Evolutionary conservation across 2,888 invertebrate genomes (phyloP), one percentile per base, ranked within the genome.

Genomic region (Eristalis intricaria): DNA sequence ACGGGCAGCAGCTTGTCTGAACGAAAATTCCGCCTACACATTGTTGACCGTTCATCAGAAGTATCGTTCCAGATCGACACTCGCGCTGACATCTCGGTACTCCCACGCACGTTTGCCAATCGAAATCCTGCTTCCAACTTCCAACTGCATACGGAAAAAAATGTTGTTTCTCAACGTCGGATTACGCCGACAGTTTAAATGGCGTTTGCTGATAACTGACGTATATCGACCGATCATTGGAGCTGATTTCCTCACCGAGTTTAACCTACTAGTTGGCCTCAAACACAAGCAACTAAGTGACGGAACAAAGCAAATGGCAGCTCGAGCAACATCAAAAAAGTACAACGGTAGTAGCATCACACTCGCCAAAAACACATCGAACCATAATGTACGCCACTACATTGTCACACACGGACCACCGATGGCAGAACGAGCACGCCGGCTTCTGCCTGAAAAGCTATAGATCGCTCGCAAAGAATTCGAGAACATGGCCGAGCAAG

Each of bases 371-470:
- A 64, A 35, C n/a, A 64, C 29, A 15, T 35, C 35, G 3, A 64
- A 8, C n/a, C 64, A 64, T 38, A 64, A 64, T 2, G 35, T 35
- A 11, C 35, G 22, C n/a, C 64, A 35, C 64, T 64, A 35, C 35
- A 64, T 64, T 22, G 63, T 64, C 19, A 63, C 50, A 43, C 43
- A 15, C 43, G 43, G 22, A 64, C 32, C 22, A 56, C 64, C 74
- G 13, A 56, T 64, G 19, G 50, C 64, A 32, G 22, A 50, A 13
- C 50, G 64, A 11, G 22, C 64, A 15, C 64, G 64, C n/a, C 50
- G 73, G 2, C 73, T 74, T 3, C 40, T 56, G 15, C 73, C 73
- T 7, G 50, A 74, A 7, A 64, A 74, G 5, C 7, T 74, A 13
- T 5, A 11, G 1, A 50, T 40, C 11, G 65, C 65, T 38, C 58